A percentile compares a stretch with the other conserved stretches of the same genome.
These are phyloP conservation scores for Periphyllus acericola DNA, from an alignment of 2,888 invertebrate species.

Conservation along the genomic window DNA sequence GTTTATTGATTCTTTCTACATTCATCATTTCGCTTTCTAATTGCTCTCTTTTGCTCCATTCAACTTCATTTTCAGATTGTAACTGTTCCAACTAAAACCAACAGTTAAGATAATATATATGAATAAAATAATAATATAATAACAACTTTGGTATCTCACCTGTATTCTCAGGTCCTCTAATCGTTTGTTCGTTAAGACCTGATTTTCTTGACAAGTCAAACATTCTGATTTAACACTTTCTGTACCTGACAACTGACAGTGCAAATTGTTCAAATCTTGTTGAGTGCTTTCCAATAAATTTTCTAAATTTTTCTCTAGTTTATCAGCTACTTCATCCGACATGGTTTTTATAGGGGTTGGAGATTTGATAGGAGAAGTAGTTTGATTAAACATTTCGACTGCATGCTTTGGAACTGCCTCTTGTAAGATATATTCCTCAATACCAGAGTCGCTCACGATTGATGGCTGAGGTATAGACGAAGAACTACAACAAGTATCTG, in stretches of 20 bases:
- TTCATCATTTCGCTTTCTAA: constrained; percentile 90
- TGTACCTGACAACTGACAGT: constrained; percentile 45
- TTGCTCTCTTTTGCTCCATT: constrained; percentile 91
- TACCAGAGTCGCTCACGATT: constrained; percentile 64
- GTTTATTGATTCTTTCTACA: constrained; percentile 89
- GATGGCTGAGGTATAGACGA: constrained; percentile 65
- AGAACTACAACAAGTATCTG: constrained; percentile 67
- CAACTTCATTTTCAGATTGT: constrained; percentile 91
- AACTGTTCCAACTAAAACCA: constrained; percentile 79
- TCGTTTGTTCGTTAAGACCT: constrained; percentile 46
- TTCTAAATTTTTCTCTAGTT: constrained; percentile 52
- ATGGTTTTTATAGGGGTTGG: constrained; percentile 6
- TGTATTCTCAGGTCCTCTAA: constrained; percentile 51
- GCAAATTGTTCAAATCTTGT: constrained; percentile 52
- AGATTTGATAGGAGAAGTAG: constrained; percentile 43
- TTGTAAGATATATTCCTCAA: constrained; percentile 75
- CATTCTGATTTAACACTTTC: constrained; percentile 49
- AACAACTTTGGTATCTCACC: not conserved
- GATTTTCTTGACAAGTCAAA: constrained; percentile 51
- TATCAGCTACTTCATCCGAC: constrained; percentile 21
- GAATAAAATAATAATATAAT: not conserved
- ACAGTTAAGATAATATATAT: not conserved
- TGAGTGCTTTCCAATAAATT: constrained; percentile 52
- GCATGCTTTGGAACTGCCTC: constrained; percentile 73
- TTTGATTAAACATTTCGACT: constrained; percentile 68